phyloP scores from a whole-genome alignment of 2,797 vertebrate genomes.

The Passerculus sandwichensis region DNA sequence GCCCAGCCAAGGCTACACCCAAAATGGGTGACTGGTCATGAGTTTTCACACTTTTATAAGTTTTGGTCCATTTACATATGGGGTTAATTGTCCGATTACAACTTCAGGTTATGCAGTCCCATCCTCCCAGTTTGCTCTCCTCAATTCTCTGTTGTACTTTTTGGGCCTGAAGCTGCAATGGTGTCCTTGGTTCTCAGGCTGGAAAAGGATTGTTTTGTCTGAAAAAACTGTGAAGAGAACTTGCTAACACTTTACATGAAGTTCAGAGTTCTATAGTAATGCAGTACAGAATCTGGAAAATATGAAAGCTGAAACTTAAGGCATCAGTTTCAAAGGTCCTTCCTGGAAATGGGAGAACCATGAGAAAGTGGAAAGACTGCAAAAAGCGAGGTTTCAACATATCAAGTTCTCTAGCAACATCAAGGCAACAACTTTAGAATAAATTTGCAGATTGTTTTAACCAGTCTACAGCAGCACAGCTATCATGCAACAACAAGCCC shows the following conservation, averaged over 20 bases:
- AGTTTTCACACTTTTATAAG: neutral
- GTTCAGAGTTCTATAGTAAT: neutral
- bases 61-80: neutral
- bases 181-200: neutral
- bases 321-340: neutral
- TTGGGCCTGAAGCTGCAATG: neutral
- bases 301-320: neutral
- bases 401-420: neutral
- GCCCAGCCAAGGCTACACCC: fast-evolving
- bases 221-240: neutral
- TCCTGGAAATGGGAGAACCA: neutral
- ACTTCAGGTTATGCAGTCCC: neutral
- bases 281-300: neutral
- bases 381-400: neutral
- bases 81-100: neutral
- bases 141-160: fast-evolving
- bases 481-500: neutral
- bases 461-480: neutral
- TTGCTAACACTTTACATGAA: neutral
- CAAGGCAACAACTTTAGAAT: neutral
- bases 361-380: neutral
- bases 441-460: neutral
- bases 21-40: fast-evolving
- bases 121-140: neutral
- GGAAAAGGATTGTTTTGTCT: neutral